A percentile compares a stretch with the other conserved stretches of the same genome.
Evolutionary conservation across 2,113 vertebrate species (phyloP).

Genomic region (Typhlomys cinereus): DNA sequence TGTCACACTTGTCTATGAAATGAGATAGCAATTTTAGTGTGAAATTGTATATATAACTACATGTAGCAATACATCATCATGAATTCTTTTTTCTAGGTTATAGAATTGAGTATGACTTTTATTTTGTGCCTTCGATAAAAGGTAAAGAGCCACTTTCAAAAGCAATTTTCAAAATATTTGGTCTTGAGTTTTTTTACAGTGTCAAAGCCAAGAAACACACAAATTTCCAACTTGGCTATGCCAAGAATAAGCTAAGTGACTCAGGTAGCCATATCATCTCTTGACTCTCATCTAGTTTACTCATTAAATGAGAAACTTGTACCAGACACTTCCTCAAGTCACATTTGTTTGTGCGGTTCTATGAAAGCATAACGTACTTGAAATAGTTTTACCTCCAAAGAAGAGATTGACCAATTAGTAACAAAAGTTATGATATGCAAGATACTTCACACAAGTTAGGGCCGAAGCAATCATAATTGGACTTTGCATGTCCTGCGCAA

Average conservation of each 20-base stretch:
- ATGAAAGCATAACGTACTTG: not conserved
- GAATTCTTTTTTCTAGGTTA: not conserved
- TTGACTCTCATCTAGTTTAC: not conserved
- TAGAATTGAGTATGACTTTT: not conserved
- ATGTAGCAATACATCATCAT: not conserved
- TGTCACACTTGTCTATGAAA: not conserved
- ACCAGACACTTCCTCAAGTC: not conserved
- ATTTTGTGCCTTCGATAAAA: not conserved
- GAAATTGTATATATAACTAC: not conserved
- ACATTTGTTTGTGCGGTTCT: not conserved
- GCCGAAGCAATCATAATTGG: too few species aligned
- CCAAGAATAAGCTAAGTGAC: slow-evolving; percentile 13
- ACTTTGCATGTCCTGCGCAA: too few species aligned
- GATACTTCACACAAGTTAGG: too few species aligned
- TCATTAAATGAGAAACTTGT: slow-evolving; percentile 22
- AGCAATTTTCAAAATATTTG: not conserved
- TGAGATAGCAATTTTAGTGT: slow-evolving; percentile 3
- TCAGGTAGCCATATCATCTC: not conserved
- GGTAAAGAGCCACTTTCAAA: not conserved
- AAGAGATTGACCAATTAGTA: not conserved
- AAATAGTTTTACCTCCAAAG: not conserved
- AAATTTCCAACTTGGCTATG: not conserved
- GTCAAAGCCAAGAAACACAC: slow-evolving; percentile 27
- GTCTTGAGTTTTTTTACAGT: not conserved
- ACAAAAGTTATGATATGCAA: not conserved